Conservation (phyloP, 2,113 vertebrate genomes). For the Cyanoramphus novaezelandiae region DNA sequence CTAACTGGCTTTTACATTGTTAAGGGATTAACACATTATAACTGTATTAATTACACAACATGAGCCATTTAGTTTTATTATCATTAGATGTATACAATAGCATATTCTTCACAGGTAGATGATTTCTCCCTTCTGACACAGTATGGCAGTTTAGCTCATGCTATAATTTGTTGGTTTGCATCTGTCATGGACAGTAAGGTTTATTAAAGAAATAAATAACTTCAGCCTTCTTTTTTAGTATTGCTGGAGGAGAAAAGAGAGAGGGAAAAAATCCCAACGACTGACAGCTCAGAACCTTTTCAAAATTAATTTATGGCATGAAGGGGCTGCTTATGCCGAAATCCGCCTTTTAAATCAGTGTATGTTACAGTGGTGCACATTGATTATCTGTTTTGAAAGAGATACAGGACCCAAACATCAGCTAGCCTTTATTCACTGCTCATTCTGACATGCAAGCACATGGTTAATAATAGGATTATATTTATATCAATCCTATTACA, state of each 20-base stretch:
- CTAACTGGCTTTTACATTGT: background rate
- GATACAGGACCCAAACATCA: background rate
- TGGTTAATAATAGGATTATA: slow-evolving; percentile 41
- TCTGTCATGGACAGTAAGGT: background rate
- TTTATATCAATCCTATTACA: slow-evolving; percentile 46
- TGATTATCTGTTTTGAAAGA: background rate
- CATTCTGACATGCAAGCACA: background rate
- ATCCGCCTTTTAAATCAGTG: background rate
- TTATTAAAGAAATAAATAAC: background rate
- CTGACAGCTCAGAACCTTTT: background rate
- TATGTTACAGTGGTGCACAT: background rate
- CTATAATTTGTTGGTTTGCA: background rate
- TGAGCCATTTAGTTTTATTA: background rate
- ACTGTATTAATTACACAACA: background rate
- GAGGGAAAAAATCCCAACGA: fast-evolving
- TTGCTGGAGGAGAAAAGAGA: background rate
- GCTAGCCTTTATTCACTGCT: background rate
- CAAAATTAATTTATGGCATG: background rate
- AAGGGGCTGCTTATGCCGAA: background rate
- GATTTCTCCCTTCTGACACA: background rate
- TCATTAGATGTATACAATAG: background rate
- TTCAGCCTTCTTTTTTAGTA: background rate
- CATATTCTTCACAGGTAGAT: background rate
- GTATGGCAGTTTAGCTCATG: background rate
- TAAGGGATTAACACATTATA: background rate